Conservation (phyloP, 2,113 vertebrate species). For the Pteruthius melanotis region DNA sequence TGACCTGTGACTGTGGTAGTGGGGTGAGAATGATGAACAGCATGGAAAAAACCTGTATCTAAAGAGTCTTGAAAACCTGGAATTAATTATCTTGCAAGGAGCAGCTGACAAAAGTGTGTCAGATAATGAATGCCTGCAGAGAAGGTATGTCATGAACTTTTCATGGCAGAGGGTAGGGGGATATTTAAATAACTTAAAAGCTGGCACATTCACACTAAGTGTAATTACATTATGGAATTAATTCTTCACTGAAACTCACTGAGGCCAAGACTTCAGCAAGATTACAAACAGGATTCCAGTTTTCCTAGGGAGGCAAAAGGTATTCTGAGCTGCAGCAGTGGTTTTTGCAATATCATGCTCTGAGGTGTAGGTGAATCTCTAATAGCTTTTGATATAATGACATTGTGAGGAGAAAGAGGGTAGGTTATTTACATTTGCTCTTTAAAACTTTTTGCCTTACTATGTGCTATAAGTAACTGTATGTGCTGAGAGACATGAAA, state of each 20-base stretch:
- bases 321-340: not conserved
- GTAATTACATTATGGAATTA: constrained; percentile 35
- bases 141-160: constrained; percentile 17
- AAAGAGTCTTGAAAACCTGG: not conserved
- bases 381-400: not conserved
- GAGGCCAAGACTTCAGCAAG: not conserved
- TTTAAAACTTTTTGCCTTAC: not conserved
- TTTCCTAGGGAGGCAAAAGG: not conserved
- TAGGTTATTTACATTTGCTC: not conserved
- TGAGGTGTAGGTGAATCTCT: not conserved
- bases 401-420: not conserved
- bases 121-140: not conserved
- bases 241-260: not conserved
- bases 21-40: not conserved
- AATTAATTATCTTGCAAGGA: not conserved
- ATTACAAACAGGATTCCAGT: not conserved
- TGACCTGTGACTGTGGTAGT: not conserved
- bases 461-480: not conserved
- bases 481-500: not conserved
- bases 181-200: constrained; percentile 37
- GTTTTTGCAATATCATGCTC: not conserved
- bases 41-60: not conserved
- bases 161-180: not conserved
- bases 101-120: not conserved
- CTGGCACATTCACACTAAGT: not conserved